Percentiles rank a stretch among this genome's conserved stretches.
Conservation (phyloP, 1,140 invertebrate species). For the Drosophila lini region DNA sequence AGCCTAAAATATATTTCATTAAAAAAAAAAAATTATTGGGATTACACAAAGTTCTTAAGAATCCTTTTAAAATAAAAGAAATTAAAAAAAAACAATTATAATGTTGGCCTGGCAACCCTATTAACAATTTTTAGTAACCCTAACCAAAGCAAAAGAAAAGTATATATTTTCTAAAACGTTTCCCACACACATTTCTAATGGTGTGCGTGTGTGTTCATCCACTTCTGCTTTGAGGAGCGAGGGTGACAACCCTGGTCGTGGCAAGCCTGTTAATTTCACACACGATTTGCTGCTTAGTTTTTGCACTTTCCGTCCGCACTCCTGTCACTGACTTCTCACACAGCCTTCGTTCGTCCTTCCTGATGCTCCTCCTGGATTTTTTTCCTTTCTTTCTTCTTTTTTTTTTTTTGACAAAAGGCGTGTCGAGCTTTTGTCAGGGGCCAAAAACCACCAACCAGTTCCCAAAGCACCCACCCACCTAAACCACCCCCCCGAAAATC, state of each 20-base stretch:
- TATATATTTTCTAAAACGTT: neutral
- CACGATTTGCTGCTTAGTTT: conserved; percentile 57
- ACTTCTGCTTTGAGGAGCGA: neutral
- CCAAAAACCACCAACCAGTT: conserved; percentile 13
- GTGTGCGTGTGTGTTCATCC: neutral
- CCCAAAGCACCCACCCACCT: neutral
- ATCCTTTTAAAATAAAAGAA: too few relatives aligned
- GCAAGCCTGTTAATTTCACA: conserved; percentile 49
- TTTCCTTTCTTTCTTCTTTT: neutral
- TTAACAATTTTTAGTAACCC: neutral
- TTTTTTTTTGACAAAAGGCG: conserved; percentile 22
- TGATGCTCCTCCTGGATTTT: neutral
- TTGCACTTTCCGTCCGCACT: conserved; percentile 31
- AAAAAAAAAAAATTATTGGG: too few relatives aligned
- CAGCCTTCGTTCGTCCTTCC: conserved; percentile 1
- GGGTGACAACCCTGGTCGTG: conserved; percentile 14
- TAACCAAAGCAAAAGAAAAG: too few relatives aligned
- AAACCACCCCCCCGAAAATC: neutral
- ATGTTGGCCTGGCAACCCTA: too few relatives aligned
- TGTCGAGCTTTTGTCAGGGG: conserved; percentile 49
- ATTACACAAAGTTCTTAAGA: too few relatives aligned
- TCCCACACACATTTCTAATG: neutral
- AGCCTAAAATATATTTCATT: too few relatives aligned
- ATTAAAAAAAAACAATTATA: too few relatives aligned
- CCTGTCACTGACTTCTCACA: conserved; percentile 42